Conservation (phyloP, 2,888 invertebrate species). For the Ypsolopha scabrella region DNA sequence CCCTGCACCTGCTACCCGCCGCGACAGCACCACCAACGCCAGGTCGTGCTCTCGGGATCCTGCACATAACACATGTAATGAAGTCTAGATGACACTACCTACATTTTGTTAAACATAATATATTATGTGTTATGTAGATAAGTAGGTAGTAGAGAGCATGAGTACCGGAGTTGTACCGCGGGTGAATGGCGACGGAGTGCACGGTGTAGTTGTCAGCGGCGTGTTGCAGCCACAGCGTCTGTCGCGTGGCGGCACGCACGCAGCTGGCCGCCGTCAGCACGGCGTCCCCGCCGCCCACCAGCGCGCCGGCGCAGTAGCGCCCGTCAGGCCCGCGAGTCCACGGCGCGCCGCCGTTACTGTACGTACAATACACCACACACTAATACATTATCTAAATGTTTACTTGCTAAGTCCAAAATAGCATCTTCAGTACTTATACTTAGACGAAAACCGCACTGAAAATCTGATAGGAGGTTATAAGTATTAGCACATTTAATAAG, state of each 20-base stretch:
- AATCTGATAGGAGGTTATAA: too few species aligned
- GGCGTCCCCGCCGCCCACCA: slow-evolving; percentile 1
- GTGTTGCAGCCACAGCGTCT: not conserved
- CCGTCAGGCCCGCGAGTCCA: not conserved
- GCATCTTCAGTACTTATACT: too few species aligned
- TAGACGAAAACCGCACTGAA: too few species aligned
- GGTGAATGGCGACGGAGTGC: not conserved
- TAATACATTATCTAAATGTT: too few species aligned
- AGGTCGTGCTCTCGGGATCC: not conserved
- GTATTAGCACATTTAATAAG: too few species aligned
- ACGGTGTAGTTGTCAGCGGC: not conserved
- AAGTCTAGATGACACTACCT: too few species aligned
- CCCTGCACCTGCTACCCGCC: not conserved
- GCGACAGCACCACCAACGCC: not conserved
- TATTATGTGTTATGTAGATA: too few species aligned
- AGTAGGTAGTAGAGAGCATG: too few species aligned
- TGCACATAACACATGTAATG: not conserved
- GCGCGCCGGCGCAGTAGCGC: not conserved
- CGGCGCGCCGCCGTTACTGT: not conserved
- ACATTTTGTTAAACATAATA: too few species aligned
- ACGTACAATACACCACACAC: too few species aligned
- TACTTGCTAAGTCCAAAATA: too few species aligned
- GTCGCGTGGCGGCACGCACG: not conserved
- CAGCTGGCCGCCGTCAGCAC: slow-evolving; percentile 1
- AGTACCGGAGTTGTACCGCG: not conserved